Conservation (phyloP, 2,113 vertebrate genomes). For the Colinus virginianus region DNA sequence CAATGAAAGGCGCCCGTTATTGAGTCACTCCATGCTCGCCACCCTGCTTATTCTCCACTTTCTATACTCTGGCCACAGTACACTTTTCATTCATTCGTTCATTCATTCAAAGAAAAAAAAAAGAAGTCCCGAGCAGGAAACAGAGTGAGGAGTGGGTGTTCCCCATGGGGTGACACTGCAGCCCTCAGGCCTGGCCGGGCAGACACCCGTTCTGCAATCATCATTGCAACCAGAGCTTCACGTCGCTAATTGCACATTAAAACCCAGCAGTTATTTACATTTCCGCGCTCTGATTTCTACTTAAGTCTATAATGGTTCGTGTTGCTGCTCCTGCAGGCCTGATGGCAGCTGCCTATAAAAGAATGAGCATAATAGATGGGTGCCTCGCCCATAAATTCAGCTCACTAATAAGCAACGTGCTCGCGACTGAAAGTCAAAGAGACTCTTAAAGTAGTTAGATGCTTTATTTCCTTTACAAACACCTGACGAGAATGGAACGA, state of each 20-base stretch:
- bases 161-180: not conserved
- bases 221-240: conserved; percentile 28
- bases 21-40: accelerated
- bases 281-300: conserved; percentile 46
- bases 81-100: not conserved
- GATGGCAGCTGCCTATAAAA: conserved; percentile 59
- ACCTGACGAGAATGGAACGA: not conserved
- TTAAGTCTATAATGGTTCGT: conserved; percentile 42
- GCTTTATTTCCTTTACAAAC: conserved; percentile 59
- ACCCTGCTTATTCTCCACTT: accelerated
- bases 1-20: not conserved
- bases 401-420: conserved; percentile 31
- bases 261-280: conserved; percentile 64
- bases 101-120: not conserved
- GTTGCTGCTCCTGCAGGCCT: conserved; percentile 30
- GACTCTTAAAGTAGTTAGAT: conserved; percentile 50
- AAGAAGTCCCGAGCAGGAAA: accelerated
- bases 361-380: conserved; percentile 57
- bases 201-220: conserved; percentile 11
- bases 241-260: conserved; percentile 50
- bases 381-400: conserved; percentile 55
- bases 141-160: not conserved
- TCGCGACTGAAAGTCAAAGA: conserved; percentile 56
- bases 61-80: accelerated
- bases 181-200: too few species aligned